Percentiles rank a stretch among this genome's conserved stretches.
These are phyloP conservation scores for Xestia sexstrigata DNA, from an alignment of 2,888 invertebrate genomes.

Conservation along the genomic window DNA sequence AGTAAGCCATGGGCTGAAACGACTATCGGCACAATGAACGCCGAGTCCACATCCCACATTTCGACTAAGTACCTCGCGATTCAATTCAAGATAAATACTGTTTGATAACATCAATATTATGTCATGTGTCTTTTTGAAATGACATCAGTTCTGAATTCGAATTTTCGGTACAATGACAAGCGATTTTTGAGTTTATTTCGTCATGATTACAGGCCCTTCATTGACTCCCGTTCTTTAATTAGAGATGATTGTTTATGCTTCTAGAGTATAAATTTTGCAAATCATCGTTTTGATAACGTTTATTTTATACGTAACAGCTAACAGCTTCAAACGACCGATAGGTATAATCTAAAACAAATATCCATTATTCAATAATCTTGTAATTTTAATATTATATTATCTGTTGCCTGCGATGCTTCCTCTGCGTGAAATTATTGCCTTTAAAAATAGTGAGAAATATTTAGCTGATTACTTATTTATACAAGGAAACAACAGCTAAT, in stretches of 20 bases:
- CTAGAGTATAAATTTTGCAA: constrained; percentile 18
- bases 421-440: no score
- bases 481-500: no score
- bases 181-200: neutral
- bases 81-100: neutral
- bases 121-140: neutral
- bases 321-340: constrained; percentile 2
- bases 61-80: neutral
- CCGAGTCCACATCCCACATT: neutral
- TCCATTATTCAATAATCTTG: neutral
- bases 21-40: neutral
- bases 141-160: constrained; percentile 4
- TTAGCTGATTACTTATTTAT: no score
- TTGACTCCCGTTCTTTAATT: constrained; percentile 35
- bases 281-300: constrained; percentile 12
- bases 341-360: neutral
- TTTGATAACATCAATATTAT: constrained; percentile 8
- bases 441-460: no score
- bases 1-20: neutral
- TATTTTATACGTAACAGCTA: constrained; percentile 5
- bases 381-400: no score
- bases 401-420: no score
- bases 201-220: neutral
- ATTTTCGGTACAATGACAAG: constrained; percentile 13
- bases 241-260: constrained; percentile 27